Evolutionary conservation across 2,888 invertebrate genomes (phyloP), one percentile per base, ranked within the genome.

Genomic region (Hydrotaea cyrtoneurina): DNA sequence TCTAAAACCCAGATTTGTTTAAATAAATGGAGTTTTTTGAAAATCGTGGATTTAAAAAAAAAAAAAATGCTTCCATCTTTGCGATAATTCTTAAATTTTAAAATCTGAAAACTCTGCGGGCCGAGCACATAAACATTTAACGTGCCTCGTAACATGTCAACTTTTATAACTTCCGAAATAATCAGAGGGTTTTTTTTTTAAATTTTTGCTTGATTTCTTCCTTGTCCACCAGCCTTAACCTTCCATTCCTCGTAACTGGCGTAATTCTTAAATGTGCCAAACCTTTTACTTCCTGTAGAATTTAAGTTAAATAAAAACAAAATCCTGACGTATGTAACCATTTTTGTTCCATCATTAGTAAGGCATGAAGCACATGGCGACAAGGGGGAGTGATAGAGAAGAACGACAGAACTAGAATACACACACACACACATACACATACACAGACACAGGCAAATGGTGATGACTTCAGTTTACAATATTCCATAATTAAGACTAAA

Each of bases 391-490:
- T 7, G 21, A 17, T n/a, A 46, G 17, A 43, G 19, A 19, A n/a
- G 15, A 19, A 66, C 39, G 21, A n/a, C n/a, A n/a, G n/a, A n/a
- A n/a, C n/a, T 15, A 0, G 23, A 21, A 69, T 50, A 26, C 36
- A 79, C 7, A 31, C 31, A 31, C 31, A 31, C 7, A 4, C 31
- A 31, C 31, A 4, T 31, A 7, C 31, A 31, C 31, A 4, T 31
- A 7, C 31, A 31, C 31, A 31, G 31, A 31, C 31, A 7, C 2
- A n/a, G n/a, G 7, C 31, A 31, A 31, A 31, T 77, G 66, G 31
- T 79, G 66, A 77, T 80, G 73, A 74, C 73, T 83, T 83, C 72
- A 72, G 75, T 66, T 78, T 50, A 81, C 84, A 80, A 81, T 84
- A 46, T 72, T 57, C 72, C 43, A 76, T 81, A 84, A 81, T 84